A percentile compares a stretch with the other conserved stretches of the same genome.
These are phyloP conservation scores for Danaus plexippus DNA, from an alignment of 1,140 invertebrate species.

Conservation along the genomic window DNA sequence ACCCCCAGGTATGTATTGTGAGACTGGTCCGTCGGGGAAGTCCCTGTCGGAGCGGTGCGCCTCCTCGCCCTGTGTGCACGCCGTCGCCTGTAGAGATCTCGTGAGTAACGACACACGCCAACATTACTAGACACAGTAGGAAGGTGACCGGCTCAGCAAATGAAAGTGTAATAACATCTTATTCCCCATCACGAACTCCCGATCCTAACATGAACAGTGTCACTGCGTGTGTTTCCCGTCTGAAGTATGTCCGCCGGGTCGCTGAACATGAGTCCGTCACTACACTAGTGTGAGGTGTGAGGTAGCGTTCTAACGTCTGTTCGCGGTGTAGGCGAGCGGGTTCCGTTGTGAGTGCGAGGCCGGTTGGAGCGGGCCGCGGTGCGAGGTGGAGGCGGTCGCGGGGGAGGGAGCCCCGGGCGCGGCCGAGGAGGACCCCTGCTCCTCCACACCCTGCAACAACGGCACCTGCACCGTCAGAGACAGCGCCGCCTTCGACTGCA, in stretches of 20 bases:
- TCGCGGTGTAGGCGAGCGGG: constrained; percentile 61
- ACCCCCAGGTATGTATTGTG: constrained; percentile 75
- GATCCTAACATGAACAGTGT: no score
- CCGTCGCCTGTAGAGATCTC: constrained; percentile 72
- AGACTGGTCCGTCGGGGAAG: constrained; percentile 57
- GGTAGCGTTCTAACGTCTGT: background rate
- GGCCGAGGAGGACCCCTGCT: constrained; percentile 62
- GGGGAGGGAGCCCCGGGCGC: constrained; percentile 51
- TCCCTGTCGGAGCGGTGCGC: constrained; percentile 68
- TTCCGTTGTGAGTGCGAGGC: constrained; percentile 83
- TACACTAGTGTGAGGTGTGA: constrained; percentile 4
- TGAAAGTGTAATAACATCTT: no score
- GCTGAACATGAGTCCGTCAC: no score
- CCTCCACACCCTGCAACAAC: constrained; percentile 77
- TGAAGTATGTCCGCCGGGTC: no score
- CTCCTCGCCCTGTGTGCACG: constrained; percentile 73
- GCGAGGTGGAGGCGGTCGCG: constrained; percentile 69
- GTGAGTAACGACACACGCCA: constrained; percentile 60
- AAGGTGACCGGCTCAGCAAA: no score
- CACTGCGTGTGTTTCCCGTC: no score
- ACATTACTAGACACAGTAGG: no score
- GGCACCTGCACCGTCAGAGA: constrained; percentile 74
- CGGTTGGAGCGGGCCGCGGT: constrained; percentile 79
- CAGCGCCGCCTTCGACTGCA: constrained; percentile 78
- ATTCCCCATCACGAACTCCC: no score